Evolutionary conservation across 23 tunicate species (phyloP), one percentile per base, ranked within the genome.

Genomic region (Ciona savignyi): DNA sequence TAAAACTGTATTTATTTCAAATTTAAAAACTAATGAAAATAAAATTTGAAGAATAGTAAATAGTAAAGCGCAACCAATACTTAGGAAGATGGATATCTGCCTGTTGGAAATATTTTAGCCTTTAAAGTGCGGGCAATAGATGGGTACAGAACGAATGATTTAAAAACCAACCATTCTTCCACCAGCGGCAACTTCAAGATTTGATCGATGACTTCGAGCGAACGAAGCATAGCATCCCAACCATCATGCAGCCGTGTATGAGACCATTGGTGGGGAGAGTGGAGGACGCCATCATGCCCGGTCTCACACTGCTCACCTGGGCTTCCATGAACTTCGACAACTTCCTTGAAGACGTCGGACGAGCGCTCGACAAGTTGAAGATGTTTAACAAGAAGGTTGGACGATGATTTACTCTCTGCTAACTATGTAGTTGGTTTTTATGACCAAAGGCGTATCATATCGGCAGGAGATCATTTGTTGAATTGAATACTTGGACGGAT

Each of bases 291-390:
- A 77, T 88, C 35, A 22, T 73, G 1, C 87, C 95, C 4, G 95
- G 95, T 0, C 70, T 75, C 42, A 78, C 95, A 22, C 51, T 88
- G 74, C 67, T 81, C 35, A 81, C 95, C 4, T 88, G 95, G 95
- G 79, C 86, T 0, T 72, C 84, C 65, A 82, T 88, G 79, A 88
- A 88, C 62, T 77, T 82, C 30, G 74, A 83, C 30, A 88, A 81
- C 49, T 88, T 81, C 33, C 78, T 88, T 24, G 71, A 71, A n/a
- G 83, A 81, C 33, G 71, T 76, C 28, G 30, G 27, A 2, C 27
- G 26, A 20, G 65, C 86, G 0, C 71, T 88, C 62, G 87, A 76
- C 23, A 81, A 71, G 21, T 33, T 81, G 64, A 78, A 77, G 60
- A 77, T 32, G 20, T 84, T 84, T 32, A 77, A 73, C 29, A 84